Conservation (phyloP, 2,888 invertebrate genomes). For the Oithona nana region DNA sequence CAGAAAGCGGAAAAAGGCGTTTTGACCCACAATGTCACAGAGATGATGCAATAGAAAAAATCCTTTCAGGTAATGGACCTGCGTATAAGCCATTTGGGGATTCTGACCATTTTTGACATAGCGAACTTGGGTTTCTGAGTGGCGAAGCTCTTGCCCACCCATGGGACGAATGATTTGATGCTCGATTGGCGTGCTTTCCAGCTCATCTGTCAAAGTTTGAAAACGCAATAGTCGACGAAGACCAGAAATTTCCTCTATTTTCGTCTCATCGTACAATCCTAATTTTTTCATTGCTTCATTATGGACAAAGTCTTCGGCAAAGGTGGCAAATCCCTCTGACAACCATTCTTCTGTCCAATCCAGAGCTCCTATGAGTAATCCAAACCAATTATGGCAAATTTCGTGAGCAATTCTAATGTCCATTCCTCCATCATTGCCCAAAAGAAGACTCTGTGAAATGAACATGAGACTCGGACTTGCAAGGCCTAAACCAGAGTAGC, state of each 20-base stretch:
- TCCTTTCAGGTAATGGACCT: conserved; percentile 32
- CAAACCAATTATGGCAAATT: conserved; percentile 32
- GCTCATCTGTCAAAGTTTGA: conserved; percentile 22
- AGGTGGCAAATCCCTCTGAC: conserved; percentile 32
- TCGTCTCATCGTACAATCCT: too few relatives aligned
- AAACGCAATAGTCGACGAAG: not conserved
- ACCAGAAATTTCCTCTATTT: too few relatives aligned
- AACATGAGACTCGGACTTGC: conserved; percentile 28
- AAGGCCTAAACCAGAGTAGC: conserved; percentile 23
- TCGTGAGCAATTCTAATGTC: conserved; percentile 28
- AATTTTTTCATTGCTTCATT: conserved; percentile 22
- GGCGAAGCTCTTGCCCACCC: conserved; percentile 19
- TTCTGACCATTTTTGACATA: conserved; percentile 29
- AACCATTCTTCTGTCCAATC: conserved; percentile 34
- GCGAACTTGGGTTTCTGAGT: conserved; percentile 18
- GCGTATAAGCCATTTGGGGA: conserved; percentile 28
- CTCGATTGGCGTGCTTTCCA: conserved; percentile 25
- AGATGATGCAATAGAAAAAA: conserved; percentile 28
- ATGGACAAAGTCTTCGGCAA: conserved; percentile 28
- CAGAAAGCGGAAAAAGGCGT: conserved; percentile 24
- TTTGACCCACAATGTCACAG: conserved; percentile 24
- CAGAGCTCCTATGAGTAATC: conserved; percentile 28
- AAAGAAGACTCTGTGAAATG: conserved; percentile 24
- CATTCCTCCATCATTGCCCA: conserved; percentile 20
- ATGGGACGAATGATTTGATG: conserved; percentile 27